Evolutionary conservation across 2,797 vertebrate genomes (phyloP).

Genomic region (Lates japonicus): DNA sequence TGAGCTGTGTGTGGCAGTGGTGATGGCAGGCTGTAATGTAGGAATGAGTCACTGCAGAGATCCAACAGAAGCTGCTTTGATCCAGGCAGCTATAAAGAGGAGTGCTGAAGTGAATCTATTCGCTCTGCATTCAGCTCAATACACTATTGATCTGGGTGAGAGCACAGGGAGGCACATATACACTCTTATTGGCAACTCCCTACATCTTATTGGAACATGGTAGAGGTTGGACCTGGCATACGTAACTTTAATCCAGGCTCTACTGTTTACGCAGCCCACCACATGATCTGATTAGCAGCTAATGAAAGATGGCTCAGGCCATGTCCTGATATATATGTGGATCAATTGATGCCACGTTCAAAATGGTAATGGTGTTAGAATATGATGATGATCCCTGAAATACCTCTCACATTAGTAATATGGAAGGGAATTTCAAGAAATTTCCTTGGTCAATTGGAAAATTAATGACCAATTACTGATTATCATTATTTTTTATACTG

Average conservation of each 20-base stretch:
- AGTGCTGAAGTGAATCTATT: slow-evolving; percentile 77
- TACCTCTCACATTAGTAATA: neutral
- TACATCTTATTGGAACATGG: slow-evolving; percentile 76
- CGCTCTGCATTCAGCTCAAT: slow-evolving; percentile 78
- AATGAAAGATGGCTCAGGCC: slow-evolving; percentile 9
- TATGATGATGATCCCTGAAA: neutral
- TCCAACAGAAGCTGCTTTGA: slow-evolving; percentile 52
- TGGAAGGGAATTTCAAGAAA: too few relatives aligned
- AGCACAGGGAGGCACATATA: slow-evolving; percentile 75
- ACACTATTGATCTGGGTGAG: slow-evolving; percentile 84
- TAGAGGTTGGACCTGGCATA: slow-evolving; percentile 42
- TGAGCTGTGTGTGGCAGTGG: slow-evolving; percentile 23
- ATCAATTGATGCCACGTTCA: slow-evolving; percentile 42
- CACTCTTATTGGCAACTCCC: slow-evolving; percentile 84
- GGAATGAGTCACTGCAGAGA: slow-evolving; percentile 44
- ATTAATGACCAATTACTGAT: too few relatives aligned
- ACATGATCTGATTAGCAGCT: slow-evolving; percentile 52
- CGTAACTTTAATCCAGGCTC: slow-evolving; percentile 30
- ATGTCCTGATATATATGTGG: neutral
- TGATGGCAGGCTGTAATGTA: slow-evolving; percentile 38
- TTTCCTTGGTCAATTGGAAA: too few relatives aligned
- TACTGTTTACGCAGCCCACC: slow-evolving; percentile 34
- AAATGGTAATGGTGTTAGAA: slow-evolving; percentile 24
- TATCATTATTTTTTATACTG: too few relatives aligned
- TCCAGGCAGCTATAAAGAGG: slow-evolving; percentile 70